These are phyloP conservation scores for Champsocephalus gunnari DNA, from an alignment of 2,797 vertebrate species.

Conservation along the genomic window DNA sequence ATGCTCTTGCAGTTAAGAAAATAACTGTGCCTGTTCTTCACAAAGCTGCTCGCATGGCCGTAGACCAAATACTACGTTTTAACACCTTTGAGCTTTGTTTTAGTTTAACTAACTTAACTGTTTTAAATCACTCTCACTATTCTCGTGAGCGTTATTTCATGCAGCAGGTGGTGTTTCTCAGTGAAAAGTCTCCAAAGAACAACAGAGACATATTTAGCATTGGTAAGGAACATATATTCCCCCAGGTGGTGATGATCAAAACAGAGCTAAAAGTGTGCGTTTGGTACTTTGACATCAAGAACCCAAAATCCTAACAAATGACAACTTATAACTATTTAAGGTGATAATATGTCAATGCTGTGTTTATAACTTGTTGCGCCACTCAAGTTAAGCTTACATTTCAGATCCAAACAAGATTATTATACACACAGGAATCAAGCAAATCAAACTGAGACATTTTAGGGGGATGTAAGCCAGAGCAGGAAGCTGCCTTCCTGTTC, in stretches of 20 bases:
- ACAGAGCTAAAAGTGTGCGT: too few relatives aligned
- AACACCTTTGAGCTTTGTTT: background rate
- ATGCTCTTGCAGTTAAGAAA: too few relatives aligned
- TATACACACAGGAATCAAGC: constrained; percentile 1
- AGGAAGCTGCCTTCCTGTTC: constrained; percentile 21
- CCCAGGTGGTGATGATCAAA: background rate
- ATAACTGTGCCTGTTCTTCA: too few relatives aligned
- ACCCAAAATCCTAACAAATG: background rate
- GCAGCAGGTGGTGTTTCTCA: background rate
- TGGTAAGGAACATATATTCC: background rate
- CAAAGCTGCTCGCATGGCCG: background rate
- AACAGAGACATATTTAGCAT: too few relatives aligned
- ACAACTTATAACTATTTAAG: background rate
- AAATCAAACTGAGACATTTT: constrained; percentile 3
- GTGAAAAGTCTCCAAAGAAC: background rate
- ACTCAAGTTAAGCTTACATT: background rate
- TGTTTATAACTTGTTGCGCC: background rate
- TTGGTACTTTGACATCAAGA: too few relatives aligned
- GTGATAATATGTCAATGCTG: background rate
- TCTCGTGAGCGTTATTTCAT: background rate
- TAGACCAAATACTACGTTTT: background rate
- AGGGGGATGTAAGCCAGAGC: constrained; percentile 5
- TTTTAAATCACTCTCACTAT: background rate
- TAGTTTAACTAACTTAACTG: too few relatives aligned
- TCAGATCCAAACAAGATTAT: background rate